Evolutionary conservation across 2,797 vertebrate genomes (phyloP), one percentile per base, ranked within the genome.

Genomic region (Thalassophryne amazonica): DNA sequence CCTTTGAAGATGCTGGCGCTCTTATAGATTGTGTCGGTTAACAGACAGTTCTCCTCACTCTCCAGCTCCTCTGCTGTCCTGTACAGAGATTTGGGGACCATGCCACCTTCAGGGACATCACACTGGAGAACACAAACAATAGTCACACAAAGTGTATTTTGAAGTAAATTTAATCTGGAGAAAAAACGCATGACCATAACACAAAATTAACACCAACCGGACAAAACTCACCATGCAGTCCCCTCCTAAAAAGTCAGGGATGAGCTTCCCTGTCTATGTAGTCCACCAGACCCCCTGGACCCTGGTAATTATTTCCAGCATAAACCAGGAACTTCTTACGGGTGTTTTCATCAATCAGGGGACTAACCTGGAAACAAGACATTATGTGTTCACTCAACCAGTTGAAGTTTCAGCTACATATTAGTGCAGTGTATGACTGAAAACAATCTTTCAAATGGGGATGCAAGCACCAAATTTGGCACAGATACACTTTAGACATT

Each of bases 331-430:
- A 97, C 67, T 98, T 98, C 66, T 92, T 95, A 2, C 94, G 88
- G 11, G 95, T 98, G 72, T 99, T 99, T 80, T 98, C 96, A 48
- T 97, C 92, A n/a, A 98, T 98, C 76, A 98, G 92, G 0, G 94
- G 95, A 67, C 94, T 99, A 39, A 99, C 91, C 96, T 98, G 67
- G 1, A 46, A 68, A 66, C 2, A 46, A 71, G 15, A 22, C 12
- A 10, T 0, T 7, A 13, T 31, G n/a, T n/a, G n/a, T n/a, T n/a
- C n/a, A n/a, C n/a, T n/a, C n/a, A n/a, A n/a, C n/a, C n/a, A n/a
- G n/a, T n/a, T n/a, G n/a, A n/a, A n/a, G n/a, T n/a, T n/a, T n/a
- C n/a, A n/a, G n/a, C n/a, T n/a, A n/a, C n/a, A n/a, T n/a, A n/a
- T n/a, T n/a, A n/a, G n/a, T n/a, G n/a, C n/a, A n/a, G n/a, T n/a